These are phyloP conservation scores for Microctenopoma lineatum DNA, from an alignment of 2,797 vertebrate genomes.

Conservation along the genomic window DNA sequence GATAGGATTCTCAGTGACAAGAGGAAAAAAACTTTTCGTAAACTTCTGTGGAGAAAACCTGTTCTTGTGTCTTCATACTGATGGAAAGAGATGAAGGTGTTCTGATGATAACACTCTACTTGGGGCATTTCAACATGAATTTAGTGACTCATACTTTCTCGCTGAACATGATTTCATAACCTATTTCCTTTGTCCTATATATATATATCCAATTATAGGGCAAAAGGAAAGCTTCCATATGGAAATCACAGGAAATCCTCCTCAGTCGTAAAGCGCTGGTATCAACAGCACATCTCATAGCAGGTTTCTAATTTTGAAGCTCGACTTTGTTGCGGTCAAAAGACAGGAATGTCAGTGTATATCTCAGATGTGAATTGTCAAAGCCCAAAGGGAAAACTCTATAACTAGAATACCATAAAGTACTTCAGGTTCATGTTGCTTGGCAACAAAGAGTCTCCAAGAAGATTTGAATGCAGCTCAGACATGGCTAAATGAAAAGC, in stretches of 20 bases:
- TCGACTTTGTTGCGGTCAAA: slow-evolving; percentile 67
- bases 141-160: slow-evolving; percentile 26
- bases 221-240: slow-evolving; percentile 2
- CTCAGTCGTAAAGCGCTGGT: slow-evolving; percentile 16
- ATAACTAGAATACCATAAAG: slow-evolving; percentile 71
- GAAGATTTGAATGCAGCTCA: slow-evolving; percentile 81
- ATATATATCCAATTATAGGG: slow-evolving; percentile 37
- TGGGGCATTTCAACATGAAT: slow-evolving; percentile 13
- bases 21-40: not conserved
- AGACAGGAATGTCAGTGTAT: slow-evolving; percentile 47
- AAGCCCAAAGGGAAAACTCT: slow-evolving; percentile 68
- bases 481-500: slow-evolving; percentile 76
- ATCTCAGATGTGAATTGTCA: slow-evolving; percentile 67
- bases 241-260: slow-evolving; percentile 41
- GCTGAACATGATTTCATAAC: slow-evolving; percentile 20
- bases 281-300: slow-evolving; percentile 34
- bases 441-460: slow-evolving; percentile 82
- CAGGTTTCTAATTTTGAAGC: slow-evolving; percentile 57
- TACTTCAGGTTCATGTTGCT: slow-evolving; percentile 80
- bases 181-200: slow-evolving; percentile 33
- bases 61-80: slow-evolving; percentile 1
- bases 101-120: slow-evolving; percentile 17
- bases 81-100: not conserved
- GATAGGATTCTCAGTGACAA: slow-evolving; percentile 12
- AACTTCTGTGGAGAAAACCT: not conserved